Evolutionary conservation across 2,888 invertebrate genomes (phyloP).

Genomic region (Bedellia somnulentella): DNA sequence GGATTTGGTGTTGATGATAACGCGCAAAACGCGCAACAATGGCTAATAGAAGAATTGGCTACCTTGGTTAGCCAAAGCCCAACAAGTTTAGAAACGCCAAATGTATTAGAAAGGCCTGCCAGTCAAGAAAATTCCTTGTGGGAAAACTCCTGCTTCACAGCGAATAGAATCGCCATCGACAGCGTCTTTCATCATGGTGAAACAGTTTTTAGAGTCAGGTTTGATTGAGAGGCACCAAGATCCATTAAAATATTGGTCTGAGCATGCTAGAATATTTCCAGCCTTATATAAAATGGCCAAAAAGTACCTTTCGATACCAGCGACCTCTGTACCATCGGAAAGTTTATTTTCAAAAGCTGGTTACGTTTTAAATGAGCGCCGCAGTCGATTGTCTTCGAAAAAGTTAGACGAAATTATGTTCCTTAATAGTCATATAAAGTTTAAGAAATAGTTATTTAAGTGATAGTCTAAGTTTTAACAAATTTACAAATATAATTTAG

Average conservation of each 20-base stretch:
- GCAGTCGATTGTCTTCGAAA: background rate
- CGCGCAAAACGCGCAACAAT: constrained; percentile 6
- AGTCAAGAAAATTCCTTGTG: background rate
- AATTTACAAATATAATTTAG: no score
- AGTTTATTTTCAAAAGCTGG: constrained; percentile 1
- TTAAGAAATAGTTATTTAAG: background rate
- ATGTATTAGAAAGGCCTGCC: background rate
- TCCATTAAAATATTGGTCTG: no score
- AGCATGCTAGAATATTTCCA: background rate
- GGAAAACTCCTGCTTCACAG: background rate
- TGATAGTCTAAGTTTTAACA: no score
- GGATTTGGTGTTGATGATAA: constrained; percentile 4
- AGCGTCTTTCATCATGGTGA: background rate
- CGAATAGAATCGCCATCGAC: no score
- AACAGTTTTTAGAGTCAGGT: no score
- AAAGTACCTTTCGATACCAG: background rate
- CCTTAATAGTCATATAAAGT: background rate
- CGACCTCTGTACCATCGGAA: constrained; percentile 1
- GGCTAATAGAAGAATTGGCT: no score
- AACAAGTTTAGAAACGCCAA: constrained; percentile 2
- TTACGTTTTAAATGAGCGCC: background rate
- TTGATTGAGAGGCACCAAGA: no score
- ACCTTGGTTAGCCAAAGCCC: no score
- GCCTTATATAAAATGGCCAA: no score
- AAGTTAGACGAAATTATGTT: background rate